Conservation (phyloP, 2,797 vertebrate species). For the Thripadectes ignobilis region DNA sequence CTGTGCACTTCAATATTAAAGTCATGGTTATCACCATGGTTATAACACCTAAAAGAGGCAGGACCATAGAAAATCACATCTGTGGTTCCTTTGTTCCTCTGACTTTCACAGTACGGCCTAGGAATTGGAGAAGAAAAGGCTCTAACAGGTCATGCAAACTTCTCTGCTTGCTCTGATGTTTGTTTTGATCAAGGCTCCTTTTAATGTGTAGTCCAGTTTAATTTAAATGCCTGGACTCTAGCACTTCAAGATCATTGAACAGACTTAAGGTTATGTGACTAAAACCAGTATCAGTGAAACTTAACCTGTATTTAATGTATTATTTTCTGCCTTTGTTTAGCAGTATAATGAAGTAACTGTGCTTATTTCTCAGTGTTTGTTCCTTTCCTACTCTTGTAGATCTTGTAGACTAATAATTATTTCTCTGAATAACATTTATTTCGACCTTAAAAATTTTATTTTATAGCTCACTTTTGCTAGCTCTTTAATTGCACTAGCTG, state of each 20-base stretch:
- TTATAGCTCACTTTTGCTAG: background rate
- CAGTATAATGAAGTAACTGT: background rate
- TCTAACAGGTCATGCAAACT: background rate
- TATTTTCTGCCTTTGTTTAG: background rate
- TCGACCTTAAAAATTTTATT: background rate
- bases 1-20: background rate
- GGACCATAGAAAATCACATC: background rate
- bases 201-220: background rate
- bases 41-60: background rate
- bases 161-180: background rate
- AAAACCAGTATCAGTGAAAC: background rate
- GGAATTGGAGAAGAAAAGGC: background rate
- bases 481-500: background rate
- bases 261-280: background rate
- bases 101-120: background rate
- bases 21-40: background rate
- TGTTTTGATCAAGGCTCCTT: background rate
- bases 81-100: background rate
- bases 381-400: background rate
- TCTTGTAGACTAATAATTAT: background rate
- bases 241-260: background rate
- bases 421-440: background rate
- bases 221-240: background rate
- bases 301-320: background rate
- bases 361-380: background rate